Conservation (phyloP, 1,140 invertebrate species). For the Oryctes rhinoceros region DNA sequence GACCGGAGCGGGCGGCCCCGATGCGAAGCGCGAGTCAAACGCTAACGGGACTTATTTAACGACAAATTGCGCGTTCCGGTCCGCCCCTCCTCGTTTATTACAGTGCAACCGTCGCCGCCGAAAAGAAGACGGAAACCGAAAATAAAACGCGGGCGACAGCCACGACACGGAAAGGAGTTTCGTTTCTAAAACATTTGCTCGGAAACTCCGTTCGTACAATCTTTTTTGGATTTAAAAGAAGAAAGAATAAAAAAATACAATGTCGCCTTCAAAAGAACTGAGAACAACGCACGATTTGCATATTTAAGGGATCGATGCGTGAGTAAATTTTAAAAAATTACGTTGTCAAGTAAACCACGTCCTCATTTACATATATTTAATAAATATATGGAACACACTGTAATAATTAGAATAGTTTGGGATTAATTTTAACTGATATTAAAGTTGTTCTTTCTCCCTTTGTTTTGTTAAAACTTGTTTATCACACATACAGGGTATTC, state of each 20-base stretch:
- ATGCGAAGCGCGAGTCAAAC: neutral
- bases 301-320: too few species aligned
- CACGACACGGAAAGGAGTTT: neutral
- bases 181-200: neutral
- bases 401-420: too few species aligned
- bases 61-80: conserved; percentile 12
- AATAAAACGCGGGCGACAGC: neutral
- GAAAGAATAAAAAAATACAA: neutral
- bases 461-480: too few species aligned
- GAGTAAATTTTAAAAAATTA: too few species aligned
- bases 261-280: too few species aligned
- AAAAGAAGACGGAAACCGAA: conserved; percentile 7
- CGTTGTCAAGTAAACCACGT: too few species aligned
- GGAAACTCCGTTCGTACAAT: neutral
- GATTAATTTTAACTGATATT: too few species aligned
- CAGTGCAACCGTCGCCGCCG: neutral
- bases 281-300: too few species aligned
- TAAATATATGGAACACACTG: too few species aligned
- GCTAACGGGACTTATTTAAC: conserved; percentile 14
- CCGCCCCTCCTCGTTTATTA: neutral
- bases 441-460: too few species aligned
- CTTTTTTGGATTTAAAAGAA: neutral
- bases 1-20: neutral
- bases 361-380: too few species aligned
- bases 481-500: too few species aligned